Evolutionary conservation across 2,113 vertebrate species (phyloP), one percentile per base, ranked within the genome.

Genomic region (Spermophilus dauricus): DNA sequence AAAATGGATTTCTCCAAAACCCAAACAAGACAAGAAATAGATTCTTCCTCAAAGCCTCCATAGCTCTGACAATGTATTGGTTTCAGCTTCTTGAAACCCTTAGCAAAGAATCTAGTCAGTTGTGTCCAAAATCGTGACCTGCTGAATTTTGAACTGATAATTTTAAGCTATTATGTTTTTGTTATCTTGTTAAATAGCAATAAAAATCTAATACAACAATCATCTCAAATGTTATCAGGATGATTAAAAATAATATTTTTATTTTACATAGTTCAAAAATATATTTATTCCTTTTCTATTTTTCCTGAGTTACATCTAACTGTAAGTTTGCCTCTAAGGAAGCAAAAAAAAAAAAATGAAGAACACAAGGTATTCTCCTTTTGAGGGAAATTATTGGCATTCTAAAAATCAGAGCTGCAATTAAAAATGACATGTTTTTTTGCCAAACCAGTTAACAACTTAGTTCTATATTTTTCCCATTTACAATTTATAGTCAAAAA

Each of bases 181-280:
- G 22, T 26, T 37, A 17, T 45, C 67, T 61, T 83, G 14, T 56
- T 85, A 89, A 80, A 80, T 28, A 80, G 4, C 34, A 22, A 91
- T 17, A 87, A 1, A 28, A 88, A 95, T 32, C 12, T 28, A 65
- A 84, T 56, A 28, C 12, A 72, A 95, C 98, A 93, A 91, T 95
- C 95, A 95, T 78, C 30, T 63, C 32, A 88, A 76, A 48, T 65
- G 0, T 1, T 97, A 97, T 97, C 82, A 85, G 80, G 73, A 91
- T 81, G 91, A 83, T 63, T 95, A 32, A 97, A 97, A 97, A 93
- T 97, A 85, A 37, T 70, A 30, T 75, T 48, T 92, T 32, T 73
- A 37, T 45, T 65, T 56, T n/a, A 77, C 53, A 34, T 17, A 24
- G 4, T 26, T 77, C 3, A 77, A 63, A 91, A 32, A n/a, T 32